Evolutionary conservation across 2,113 vertebrate genomes (phyloP).

Genomic region (Ailurus styani): DNA sequence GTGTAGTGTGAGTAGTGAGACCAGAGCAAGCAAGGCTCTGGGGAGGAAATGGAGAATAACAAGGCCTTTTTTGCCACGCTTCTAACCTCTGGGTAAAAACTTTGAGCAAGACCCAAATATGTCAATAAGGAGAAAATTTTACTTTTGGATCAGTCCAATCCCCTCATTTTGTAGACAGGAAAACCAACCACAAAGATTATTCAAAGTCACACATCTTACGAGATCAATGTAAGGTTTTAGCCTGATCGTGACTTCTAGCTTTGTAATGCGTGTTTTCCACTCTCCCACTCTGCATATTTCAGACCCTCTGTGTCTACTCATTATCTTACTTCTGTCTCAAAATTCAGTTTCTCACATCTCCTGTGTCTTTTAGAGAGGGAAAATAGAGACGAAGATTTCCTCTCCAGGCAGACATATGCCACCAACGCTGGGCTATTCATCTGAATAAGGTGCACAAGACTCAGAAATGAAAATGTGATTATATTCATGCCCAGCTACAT

Average conservation of each 20-base stretch:
- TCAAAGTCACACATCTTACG: background rate
- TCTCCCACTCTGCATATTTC: background rate
- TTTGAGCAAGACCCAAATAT: background rate
- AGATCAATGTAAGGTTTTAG: background rate
- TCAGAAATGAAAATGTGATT: background rate
- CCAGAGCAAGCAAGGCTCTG: background rate
- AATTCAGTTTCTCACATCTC: background rate
- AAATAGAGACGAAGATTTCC: background rate
- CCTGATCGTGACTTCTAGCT: background rate
- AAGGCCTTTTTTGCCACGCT: background rate
- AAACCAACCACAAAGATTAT: background rate
- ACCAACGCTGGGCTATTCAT: background rate
- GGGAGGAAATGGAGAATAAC: background rate
- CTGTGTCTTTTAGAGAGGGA: background rate
- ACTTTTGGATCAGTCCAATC: background rate
- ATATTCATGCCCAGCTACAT: background rate
- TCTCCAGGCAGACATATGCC: background rate
- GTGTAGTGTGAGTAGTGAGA: background rate
- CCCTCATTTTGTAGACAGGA: background rate
- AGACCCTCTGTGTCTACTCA: background rate
- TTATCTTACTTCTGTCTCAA: background rate
- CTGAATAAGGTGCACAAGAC: background rate
- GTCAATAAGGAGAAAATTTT: background rate
- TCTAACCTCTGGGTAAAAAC: background rate
- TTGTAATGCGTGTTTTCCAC: background rate